A percentile compares a stretch with the other conserved stretches of the same genome.
Conservation (phyloP, 2,797 vertebrate genomes). For the Acipenser oxyrinchus region DNA sequence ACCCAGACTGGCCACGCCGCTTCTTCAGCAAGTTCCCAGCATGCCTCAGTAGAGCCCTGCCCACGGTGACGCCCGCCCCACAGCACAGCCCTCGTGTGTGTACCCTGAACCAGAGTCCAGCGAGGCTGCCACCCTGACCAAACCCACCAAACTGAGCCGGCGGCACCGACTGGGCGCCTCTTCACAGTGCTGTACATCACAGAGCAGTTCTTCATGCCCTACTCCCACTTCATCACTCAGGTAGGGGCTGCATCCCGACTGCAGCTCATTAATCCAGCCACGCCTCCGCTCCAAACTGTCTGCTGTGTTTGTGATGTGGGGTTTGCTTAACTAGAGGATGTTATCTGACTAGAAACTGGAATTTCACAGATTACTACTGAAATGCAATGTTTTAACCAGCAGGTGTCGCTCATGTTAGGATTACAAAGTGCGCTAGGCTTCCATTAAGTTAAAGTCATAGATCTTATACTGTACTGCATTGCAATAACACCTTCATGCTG, state of each 20-base stretch:
- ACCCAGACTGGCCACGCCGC: slow-evolving; percentile 74
- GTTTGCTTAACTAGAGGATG: too few species aligned
- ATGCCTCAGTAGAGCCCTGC: slow-evolving; percentile 54
- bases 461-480: too few species aligned
- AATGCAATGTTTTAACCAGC: too few species aligned
- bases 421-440: too few species aligned
- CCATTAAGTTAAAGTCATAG: too few species aligned
- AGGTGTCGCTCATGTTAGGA: too few species aligned
- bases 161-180: slow-evolving; percentile 71
- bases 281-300: too few species aligned
- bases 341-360: too few species aligned
- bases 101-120: slow-evolving; percentile 42
- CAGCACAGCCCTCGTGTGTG: slow-evolving; percentile 68
- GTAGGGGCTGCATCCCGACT: slow-evolving; percentile 36
- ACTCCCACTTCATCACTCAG: slow-evolving; percentile 91
- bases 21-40: slow-evolving; percentile 60
- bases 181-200: slow-evolving; percentile 76
- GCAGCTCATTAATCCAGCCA: too few species aligned
- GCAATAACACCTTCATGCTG: too few species aligned
- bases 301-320: too few species aligned
- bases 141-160: slow-evolving; percentile 36
- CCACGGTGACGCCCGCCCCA: slow-evolving; percentile 33
- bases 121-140: slow-evolving; percentile 26
- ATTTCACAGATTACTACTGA: too few species aligned
- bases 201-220: slow-evolving; percentile 88